phyloP scores from a whole-genome alignment of 2,113 vertebrate genomes.

The Taurulus bubalis region DNA sequence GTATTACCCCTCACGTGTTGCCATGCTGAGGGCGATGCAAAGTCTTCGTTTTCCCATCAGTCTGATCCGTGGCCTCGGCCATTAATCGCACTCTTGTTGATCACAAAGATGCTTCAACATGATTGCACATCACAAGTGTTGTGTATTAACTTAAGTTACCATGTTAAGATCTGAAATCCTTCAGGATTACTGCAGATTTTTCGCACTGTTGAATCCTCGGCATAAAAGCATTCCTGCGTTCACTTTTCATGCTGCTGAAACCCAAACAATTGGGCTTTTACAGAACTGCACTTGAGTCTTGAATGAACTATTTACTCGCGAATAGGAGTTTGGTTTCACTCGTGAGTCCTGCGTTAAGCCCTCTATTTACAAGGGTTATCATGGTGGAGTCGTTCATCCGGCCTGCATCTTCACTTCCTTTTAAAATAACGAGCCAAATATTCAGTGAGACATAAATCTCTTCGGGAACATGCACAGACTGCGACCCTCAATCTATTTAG shows the following conservation, averaged over 20 bases:
- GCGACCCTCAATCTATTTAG: not conserved
- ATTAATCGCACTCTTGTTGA: slow-evolving; percentile 19
- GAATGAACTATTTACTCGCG: not conserved
- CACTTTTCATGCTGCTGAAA: not conserved
- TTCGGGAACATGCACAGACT: slow-evolving; percentile 10
- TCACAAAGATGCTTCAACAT: slow-evolving; percentile 6
- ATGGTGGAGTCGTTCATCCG: not conserved
- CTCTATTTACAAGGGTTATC: not conserved
- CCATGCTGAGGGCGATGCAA: not conserved
- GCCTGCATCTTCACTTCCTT: slow-evolving; percentile 39
- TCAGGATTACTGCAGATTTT: slow-evolving; percentile 23
- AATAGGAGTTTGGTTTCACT: not conserved
- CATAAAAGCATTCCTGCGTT: not conserved
- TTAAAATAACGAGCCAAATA: slow-evolving; percentile 42
- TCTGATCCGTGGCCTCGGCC: not conserved
- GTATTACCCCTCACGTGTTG: not conserved
- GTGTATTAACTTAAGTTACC: slow-evolving; percentile 3
- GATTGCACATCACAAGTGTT: slow-evolving; percentile 10
- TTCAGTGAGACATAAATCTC: not conserved
- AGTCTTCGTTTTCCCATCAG: not conserved
- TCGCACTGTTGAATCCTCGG: not conserved
- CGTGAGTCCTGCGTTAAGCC: not conserved
- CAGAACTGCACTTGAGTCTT: not conserved
- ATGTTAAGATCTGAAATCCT: slow-evolving; percentile 24
- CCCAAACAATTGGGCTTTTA: not conserved